Evolutionary conservation across 64 coral and sea anemone species (phyloP), one percentile per base, ranked within the genome.

Genomic region (Actinia tenebrosa): DNA sequence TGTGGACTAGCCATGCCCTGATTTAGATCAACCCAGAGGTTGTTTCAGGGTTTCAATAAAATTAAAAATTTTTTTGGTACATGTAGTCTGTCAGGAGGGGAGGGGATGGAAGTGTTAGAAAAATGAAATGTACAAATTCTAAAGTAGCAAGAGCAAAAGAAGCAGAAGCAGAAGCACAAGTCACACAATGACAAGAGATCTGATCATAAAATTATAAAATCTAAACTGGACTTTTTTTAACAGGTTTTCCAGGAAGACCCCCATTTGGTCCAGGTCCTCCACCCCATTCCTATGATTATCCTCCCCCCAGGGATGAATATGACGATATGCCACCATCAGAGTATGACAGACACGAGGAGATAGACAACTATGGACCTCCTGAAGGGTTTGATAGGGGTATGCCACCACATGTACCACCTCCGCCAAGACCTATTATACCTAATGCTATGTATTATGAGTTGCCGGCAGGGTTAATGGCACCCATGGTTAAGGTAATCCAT

Each of bases 361-460:
- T 90, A 42, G 90, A 92, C 82, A 91, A 96, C 2, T 96, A 93
- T 79, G 94, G 94, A 7, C 88, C 88, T 45, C 25, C 75, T 7
- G 94, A 96, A 19, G 85, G 88, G 2, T 96, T 89, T 60, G 89
- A 94, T 47, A 89, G 84, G 26, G 14, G 37, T 14, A 37, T 25
- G 27, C 54, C 54, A 1, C 89, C 89, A 23, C 89, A 82, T 44
- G 87, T 94, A 13, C 93, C 93, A 14, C 90, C 96, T 11, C 82
- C 86, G 0, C 93, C 96, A 53, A 87, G 91, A 56, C 94, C 94
- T 80, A 87, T 96, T 55, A 93, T 96, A 92, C 96, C 96, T 56
- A 87, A 92, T 22, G 96, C 96, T 16, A 92, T 98, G 96, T 95
- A 98, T 59, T 98, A 98, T 92, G 96, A 98, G 58, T 84, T 98